Evolutionary conservation across 2,797 vertebrate genomes (phyloP).

Genomic region (Cetoscarus ocellatus): DNA sequence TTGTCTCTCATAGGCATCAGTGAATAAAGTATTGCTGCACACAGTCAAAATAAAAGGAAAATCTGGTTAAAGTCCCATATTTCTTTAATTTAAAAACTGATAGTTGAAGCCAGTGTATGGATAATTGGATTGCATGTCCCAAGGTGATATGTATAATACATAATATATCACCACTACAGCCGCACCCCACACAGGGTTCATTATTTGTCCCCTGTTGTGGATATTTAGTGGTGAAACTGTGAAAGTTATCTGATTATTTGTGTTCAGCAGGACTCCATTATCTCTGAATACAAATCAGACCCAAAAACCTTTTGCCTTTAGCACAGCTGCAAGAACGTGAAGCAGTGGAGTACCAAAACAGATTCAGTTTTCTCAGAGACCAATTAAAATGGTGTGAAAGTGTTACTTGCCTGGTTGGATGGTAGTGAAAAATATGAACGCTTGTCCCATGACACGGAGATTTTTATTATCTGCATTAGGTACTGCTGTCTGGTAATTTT

Average conservation of each 20-base stretch:
- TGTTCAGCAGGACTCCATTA: conserved; percentile 18
- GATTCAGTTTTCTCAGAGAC: conserved; percentile 59
- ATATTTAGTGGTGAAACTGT: conserved; percentile 20
- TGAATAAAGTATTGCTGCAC: no score
- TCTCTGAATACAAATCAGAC: conserved; percentile 47
- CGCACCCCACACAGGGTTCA: neutral
- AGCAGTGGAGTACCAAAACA: neutral
- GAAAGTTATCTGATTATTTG: neutral
- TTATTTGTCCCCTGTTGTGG: neutral
- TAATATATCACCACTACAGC: no score
- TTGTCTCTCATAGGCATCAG: no score
- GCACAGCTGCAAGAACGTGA: conserved; percentile 6
- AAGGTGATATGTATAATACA: no score
- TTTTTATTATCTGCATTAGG: conserved; percentile 41
- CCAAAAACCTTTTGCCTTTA: conserved; percentile 22
- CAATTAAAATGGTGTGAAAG: conserved; percentile 77
- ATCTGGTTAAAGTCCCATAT: no score
- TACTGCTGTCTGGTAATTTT: conserved; percentile 29
- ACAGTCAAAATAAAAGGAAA: no score
- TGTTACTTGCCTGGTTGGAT: conserved; percentile 40
- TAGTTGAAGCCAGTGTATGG: no score
- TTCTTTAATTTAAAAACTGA: no score
- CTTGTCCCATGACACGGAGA: conserved; percentile 44
- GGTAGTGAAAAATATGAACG: conserved; percentile 46
- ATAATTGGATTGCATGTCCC: no score